A percentile compares a stretch with the other conserved stretches of the same genome.
These are phyloP conservation scores for Amorpha juglandis DNA, from an alignment of 2,888 invertebrate genomes.

Conservation along the genomic window DNA sequence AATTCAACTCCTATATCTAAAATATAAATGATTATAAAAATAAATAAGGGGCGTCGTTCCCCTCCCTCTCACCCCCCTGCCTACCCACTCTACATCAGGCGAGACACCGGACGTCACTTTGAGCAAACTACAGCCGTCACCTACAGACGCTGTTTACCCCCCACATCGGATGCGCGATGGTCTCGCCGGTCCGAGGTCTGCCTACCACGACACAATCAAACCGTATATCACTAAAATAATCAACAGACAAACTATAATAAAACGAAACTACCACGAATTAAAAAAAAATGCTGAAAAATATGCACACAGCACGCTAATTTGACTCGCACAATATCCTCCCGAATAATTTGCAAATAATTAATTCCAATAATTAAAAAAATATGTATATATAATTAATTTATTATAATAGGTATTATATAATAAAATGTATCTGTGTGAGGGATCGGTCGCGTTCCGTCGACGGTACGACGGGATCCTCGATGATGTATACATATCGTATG, in stretches of 20 bases:
- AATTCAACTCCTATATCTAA: conserved; percentile 69
- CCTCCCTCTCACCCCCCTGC: conserved; percentile 60
- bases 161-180: conserved; percentile 7
- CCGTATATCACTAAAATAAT: conserved; percentile 57
- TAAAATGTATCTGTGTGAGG: conserved; percentile 22
- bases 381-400: conserved; percentile 19
- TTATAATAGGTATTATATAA: conserved; percentile 8
- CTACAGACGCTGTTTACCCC: not conserved
- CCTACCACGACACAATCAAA: conserved; percentile 45
- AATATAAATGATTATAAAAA: conserved; percentile 83
- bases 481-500: conserved; percentile 43
- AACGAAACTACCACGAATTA: conserved; percentile 60
- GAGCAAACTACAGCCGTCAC: conserved; percentile 65
- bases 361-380: conserved; percentile 23
- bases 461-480: conserved; percentile 31
- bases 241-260: conserved; percentile 61
- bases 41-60: conserved; percentile 75
- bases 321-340: conserved; percentile 39
- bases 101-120: conserved; percentile 42
- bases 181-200: conserved; percentile 21
- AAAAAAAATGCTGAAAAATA: conserved; percentile 47
- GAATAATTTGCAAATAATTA: conserved; percentile 19
- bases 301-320: conserved; percentile 30
- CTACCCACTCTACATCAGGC: conserved; percentile 42
- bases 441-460: not conserved